Conservation (phyloP, 2,113 vertebrate species). For the Charina bottae region DNA sequence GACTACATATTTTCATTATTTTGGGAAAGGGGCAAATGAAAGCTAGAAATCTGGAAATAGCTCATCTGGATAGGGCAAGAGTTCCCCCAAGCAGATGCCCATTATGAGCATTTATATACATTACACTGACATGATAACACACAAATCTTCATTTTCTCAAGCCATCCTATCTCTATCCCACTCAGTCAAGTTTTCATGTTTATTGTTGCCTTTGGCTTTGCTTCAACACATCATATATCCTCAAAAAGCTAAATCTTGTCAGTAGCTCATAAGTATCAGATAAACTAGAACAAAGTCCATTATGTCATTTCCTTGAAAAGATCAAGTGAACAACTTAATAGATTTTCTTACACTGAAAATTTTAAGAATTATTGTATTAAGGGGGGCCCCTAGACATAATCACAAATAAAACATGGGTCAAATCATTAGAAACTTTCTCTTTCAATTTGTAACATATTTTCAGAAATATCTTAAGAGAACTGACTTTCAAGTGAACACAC, state of each 20-base stretch:
- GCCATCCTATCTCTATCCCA: slow-evolving; percentile 13
- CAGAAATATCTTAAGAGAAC: neutral
- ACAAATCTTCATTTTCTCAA: slow-evolving; percentile 17
- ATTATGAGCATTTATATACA: neutral
- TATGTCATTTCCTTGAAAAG: neutral
- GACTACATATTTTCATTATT: neutral
- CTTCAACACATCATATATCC: neutral
- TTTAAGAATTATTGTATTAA: slow-evolving; percentile 16
- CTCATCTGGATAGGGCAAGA: neutral
- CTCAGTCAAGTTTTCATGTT: neutral
- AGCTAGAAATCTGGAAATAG: neutral
- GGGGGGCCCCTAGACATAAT: neutral
- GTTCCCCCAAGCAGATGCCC: neutral
- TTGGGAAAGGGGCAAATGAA: neutral
- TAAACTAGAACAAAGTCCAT: neutral
- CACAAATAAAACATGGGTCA: neutral
- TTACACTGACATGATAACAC: neutral
- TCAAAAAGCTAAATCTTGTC: neutral
- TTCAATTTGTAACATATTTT: neutral
- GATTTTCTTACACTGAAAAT: slow-evolving; percentile 25
- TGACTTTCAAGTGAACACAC: neutral
- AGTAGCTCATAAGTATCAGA: neutral
- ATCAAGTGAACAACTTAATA: neutral
- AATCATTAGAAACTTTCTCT: neutral
- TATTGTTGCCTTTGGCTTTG: neutral